Evolutionary conservation across 2,113 vertebrate genomes (phyloP), one percentile per base, ranked within the genome.

Genomic region (Thermophis baileyi): DNA sequence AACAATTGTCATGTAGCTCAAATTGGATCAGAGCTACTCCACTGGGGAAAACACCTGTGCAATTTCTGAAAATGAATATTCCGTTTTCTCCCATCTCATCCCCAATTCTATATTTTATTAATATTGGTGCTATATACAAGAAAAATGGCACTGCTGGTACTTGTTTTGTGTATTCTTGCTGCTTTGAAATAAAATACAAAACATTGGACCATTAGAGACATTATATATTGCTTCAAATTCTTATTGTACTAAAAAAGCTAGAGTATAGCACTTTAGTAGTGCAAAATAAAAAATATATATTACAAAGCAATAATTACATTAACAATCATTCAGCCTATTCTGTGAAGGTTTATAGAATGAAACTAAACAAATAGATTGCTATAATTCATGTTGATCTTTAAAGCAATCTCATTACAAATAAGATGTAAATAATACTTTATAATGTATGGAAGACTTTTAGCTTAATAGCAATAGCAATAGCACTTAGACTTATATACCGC

Each of bases 211-310:
- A 86, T 92, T 91, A 40, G 18, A 50, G 91, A 89, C 92, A 74
- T 93, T 94, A 95, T 94, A 95, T 87, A 91, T 88, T 16, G 63
- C 50, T 20, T 35, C 24, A 57, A 12, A 10, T 89, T 93, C 93
- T 94, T 94, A 93, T 87, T 86, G 40, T 25, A 40, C 25, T 46
- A 57, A 60, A 54, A 57, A 44, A 89, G 95, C 85, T 54, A 89
- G 51, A 89, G 22, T 89, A 4, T 11, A 54, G 24, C 1, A 24
- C 35, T 27, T 89, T 57, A 46, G 40, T 46, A 5, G n/a, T 60
- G n/a, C 54, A 46, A 40, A 8, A 57, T 57, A 89, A 40, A 55
- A 89, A 3, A 16, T 6, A n/a, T 60, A 25, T 10, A 60, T 93
- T 55, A 94, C 35, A 95, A 44, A 44, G 7, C 7, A 81, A 81